Conservation (phyloP, 2,113 vertebrate species). For the Lepus europaeus region DNA sequence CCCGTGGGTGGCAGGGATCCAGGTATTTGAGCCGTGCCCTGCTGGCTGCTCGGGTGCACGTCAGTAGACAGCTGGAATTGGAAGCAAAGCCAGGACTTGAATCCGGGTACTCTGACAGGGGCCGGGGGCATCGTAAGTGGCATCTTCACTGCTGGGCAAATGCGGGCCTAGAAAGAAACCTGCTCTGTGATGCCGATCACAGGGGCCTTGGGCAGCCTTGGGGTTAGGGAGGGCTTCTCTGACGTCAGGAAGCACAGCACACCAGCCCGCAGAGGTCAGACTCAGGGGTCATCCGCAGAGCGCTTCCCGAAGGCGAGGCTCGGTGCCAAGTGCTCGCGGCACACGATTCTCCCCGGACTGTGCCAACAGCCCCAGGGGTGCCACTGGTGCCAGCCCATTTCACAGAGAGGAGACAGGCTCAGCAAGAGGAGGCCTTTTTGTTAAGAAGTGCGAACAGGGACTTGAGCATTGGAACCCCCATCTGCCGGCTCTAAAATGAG, state of each 20-base stretch:
- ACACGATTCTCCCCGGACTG: background rate
- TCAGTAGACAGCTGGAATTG: too few relatives aligned
- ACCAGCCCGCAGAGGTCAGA: background rate
- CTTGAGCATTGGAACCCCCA: conserved; percentile 34
- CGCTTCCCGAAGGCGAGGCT: background rate
- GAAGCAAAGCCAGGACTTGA: too few relatives aligned
- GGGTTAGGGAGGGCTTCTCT: background rate
- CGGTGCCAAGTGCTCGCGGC: background rate
- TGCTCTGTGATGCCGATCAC: background rate
- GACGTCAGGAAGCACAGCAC: background rate
- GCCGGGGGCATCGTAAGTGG: too few relatives aligned
- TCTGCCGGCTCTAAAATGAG: background rate
- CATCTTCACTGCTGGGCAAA: too few relatives aligned
- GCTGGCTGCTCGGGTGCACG: too few relatives aligned
- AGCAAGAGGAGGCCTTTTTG: background rate
- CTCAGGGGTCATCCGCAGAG: background rate
- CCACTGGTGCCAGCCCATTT: background rate
- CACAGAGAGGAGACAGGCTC: conserved; percentile 17
- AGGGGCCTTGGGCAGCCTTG: background rate
- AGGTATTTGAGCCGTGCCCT: too few relatives aligned
- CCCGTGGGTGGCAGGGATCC: too few relatives aligned
- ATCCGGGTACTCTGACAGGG: too few relatives aligned
- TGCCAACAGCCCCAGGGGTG: background rate
- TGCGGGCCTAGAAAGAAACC: background rate
- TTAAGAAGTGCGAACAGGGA: background rate